Conservation (phyloP, 2,888 invertebrate genomes). For the Pogonocherus hispidulus region DNA sequence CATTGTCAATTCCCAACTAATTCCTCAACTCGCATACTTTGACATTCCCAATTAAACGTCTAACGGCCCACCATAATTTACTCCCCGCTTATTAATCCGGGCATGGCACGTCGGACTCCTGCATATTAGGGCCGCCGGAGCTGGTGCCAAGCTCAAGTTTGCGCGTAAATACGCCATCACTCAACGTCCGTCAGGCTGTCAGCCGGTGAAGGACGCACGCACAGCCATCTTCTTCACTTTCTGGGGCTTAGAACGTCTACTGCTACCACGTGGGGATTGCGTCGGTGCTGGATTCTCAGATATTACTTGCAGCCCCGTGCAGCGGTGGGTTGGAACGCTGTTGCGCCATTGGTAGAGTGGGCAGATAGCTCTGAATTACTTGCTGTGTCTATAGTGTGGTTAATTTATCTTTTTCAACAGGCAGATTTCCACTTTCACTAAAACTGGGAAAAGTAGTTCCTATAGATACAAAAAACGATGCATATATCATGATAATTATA, state of each 20-base stretch:
- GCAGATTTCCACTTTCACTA: no score
- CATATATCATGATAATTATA: no score
- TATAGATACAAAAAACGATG: no score
- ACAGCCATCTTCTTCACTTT: constrained; percentile 52
- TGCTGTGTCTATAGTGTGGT: no score
- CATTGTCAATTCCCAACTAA: constrained; percentile 19
- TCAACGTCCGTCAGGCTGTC: constrained; percentile 64
- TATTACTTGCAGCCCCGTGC: neutral
- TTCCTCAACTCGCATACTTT: constrained; percentile 19
- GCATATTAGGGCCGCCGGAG: constrained; percentile 10
- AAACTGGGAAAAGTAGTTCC: no score
- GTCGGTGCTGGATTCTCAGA: neutral
- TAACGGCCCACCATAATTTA: constrained; percentile 27
- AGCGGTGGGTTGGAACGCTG: neutral
- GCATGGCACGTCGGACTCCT: constrained; percentile 30
- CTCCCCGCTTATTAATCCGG: constrained; percentile 32
- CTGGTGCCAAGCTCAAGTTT: constrained; percentile 51
- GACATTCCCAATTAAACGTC: constrained; percentile 36
- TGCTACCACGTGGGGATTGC: constrained; percentile 19
- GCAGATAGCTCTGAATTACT: no score
- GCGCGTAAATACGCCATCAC: constrained; percentile 64
- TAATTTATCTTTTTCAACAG: no score
- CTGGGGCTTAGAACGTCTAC: constrained; percentile 51
- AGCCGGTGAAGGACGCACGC: constrained; percentile 58
- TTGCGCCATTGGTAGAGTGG: neutral